Percentiles rank a stretch among this genome's conserved stretches.
These are phyloP conservation scores for Anseranas semipalmata DNA, from an alignment of 2,113 vertebrate genomes.

Conservation along the genomic window DNA sequence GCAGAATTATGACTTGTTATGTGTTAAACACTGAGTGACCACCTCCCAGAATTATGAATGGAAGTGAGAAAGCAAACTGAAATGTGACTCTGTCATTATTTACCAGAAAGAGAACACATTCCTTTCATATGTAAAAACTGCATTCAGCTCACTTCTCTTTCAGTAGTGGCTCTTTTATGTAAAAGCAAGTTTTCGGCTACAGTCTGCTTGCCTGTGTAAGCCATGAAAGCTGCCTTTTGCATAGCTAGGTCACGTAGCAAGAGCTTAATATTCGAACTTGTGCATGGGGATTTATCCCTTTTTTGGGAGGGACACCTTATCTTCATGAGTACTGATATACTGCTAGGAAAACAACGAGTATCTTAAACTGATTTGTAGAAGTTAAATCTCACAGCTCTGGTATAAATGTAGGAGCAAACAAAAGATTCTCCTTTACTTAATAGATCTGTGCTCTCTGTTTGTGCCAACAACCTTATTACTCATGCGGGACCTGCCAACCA, in stretches of 20 bases:
- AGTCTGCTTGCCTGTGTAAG: background rate
- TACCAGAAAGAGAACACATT: background rate
- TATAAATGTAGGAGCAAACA: background rate
- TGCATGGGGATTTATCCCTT: background rate
- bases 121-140: background rate
- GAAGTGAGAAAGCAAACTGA: background rate
- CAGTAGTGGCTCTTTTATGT: background rate
- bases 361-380: background rate
- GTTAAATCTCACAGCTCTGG: background rate
- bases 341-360: background rate
- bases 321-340: background rate
- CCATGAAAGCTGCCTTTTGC: background rate
- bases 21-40: background rate
- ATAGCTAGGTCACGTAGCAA: background rate
- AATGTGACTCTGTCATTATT: background rate
- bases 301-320: background rate
- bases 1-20: background rate
- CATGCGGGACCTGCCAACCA: constrained; percentile 29
- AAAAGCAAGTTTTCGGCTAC: background rate
- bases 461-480: constrained; percentile 35
- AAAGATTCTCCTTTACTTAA: constrained; percentile 20
- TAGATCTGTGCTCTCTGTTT: background rate
- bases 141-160: background rate
- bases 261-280: background rate
- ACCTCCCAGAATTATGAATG: background rate